phyloP scores from a whole-genome alignment of 2,113 vertebrate genomes.

The Lepus timidus region DNA sequence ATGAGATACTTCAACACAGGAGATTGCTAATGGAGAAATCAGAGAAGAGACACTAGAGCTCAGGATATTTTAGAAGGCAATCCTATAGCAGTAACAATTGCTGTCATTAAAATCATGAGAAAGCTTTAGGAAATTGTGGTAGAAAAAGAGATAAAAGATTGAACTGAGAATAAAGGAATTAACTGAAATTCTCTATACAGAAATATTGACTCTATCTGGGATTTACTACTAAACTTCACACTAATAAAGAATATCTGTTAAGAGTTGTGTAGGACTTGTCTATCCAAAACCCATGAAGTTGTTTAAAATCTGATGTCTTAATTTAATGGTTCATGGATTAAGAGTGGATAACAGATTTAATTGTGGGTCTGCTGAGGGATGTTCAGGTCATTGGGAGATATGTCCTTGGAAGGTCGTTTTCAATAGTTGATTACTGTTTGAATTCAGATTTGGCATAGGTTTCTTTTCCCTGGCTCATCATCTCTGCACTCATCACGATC shows the following conservation, averaged over 20 bases:
- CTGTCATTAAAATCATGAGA: not conserved
- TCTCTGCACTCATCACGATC: too few species aligned
- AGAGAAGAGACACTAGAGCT: not conserved
- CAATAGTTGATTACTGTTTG: too few species aligned
- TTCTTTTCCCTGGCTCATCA: too few species aligned
- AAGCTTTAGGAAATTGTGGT: not conserved
- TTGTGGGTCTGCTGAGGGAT: too few species aligned
- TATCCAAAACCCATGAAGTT: too few species aligned
- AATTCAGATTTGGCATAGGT: too few species aligned
- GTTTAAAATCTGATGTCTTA: too few species aligned
- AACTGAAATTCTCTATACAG: not conserved
- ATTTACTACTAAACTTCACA: not conserved
- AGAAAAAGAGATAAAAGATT: not conserved
- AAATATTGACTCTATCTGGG: not conserved
- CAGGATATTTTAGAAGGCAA: not conserved
- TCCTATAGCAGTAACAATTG: not conserved
- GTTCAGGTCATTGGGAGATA: too few species aligned
- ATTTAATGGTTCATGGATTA: too few species aligned
- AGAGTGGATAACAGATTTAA: too few species aligned
- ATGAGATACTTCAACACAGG: not conserved
- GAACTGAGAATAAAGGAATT: conserved; percentile 3
- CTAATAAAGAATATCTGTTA: not conserved
- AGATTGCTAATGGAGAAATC: not conserved
- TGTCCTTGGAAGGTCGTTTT: too few species aligned
- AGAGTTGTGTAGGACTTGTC: too few species aligned